Base-by-base conservation (phyloP, 2,888 invertebrate species). In the Sylvicola fuscatus region DNA sequence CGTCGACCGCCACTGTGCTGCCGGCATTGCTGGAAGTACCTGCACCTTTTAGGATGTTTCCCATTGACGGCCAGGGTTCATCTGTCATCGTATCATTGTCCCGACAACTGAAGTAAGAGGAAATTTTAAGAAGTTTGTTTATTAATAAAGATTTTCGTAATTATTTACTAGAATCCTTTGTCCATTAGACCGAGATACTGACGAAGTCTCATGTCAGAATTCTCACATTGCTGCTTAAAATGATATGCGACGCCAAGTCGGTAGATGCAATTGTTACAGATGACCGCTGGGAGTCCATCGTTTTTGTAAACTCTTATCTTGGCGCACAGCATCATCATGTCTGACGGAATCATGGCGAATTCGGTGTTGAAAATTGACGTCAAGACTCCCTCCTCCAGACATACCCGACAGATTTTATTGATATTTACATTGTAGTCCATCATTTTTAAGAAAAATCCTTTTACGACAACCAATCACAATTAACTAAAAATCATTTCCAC, bases 211-310 rank as follows among this genome's bases (percentile, higher is more conserved):
- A 67, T 49, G 44, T 71, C 69, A 2, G 68, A 65, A 44, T 65
- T 69, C 47, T 69, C 69, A 46, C 66, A 68, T 14, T 70, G 66
- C 43, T 70, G 70, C 45, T 70, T 70, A 40, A 70, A 70, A 44
- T 70, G 69, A 46, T 69, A 70, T 1, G 70, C 68, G 17, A 69
- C 63, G 4, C 70, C 70, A 15, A 71, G 46, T 35, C 70, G 64
- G 41, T 70, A 70, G 6, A 69, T 61, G 45, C 70, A 71, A 44
- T 69, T 70, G 41, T 69, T 68, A 42, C 70, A 71, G 44, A 71
- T 65, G 38, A 66, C 66, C 21, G 68, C 62, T 2, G 70, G 70
- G 27, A 71, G 44, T 3, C 70, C 70, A 53, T 70, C 70, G 40
- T 62, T 60, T 53, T 60, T 65, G 57, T 68, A 53, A 3, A 63